Conservation (phyloP, 2,797 vertebrate species). For the Arnoldichthys spilopterus region DNA sequence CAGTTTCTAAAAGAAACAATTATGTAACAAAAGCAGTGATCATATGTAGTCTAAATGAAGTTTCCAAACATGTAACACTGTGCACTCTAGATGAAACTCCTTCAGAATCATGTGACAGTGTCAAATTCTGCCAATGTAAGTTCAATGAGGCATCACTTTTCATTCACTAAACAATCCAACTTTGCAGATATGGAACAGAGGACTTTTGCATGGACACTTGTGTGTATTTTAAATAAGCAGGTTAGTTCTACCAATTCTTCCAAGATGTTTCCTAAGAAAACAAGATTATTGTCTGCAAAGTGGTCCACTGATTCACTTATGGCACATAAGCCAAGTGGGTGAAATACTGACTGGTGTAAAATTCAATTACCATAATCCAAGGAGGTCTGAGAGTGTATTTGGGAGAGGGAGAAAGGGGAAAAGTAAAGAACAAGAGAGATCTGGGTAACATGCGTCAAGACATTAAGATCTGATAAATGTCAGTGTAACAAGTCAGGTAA, state of each 20-base stretch:
- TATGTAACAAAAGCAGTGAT: neutral
- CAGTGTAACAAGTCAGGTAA: too few relatives aligned
- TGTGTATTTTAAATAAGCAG: slow-evolving; percentile 26
- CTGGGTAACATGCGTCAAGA: neutral
- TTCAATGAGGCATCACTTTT: neutral
- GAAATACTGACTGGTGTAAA: slow-evolving; percentile 47
- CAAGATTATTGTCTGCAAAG: slow-evolving; percentile 53
- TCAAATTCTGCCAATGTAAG: neutral
- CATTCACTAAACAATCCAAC: neutral
- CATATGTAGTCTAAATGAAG: neutral
- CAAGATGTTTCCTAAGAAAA: slow-evolving; percentile 38
- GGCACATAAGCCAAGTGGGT: slow-evolving; percentile 12
- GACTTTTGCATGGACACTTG: neutral
- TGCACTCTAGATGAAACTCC: neutral
- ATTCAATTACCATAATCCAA: slow-evolving; percentile 52
- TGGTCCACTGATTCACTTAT: slow-evolving; percentile 47
- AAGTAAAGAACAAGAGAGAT: neutral
- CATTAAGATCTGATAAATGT: too few relatives aligned
- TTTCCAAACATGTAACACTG: neutral
- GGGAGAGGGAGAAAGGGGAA: neutral
- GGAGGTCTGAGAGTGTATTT: slow-evolving; percentile 22
- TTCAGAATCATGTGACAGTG: neutral
- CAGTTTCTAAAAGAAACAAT: neutral
- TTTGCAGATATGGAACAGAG: neutral
- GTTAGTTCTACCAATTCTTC: slow-evolving; percentile 33